Percentiles rank a stretch among this genome's conserved stretches.
These are phyloP conservation scores for Poicephalus gulielmi DNA, from an alignment of 2,113 vertebrate species.

Conservation along the genomic window DNA sequence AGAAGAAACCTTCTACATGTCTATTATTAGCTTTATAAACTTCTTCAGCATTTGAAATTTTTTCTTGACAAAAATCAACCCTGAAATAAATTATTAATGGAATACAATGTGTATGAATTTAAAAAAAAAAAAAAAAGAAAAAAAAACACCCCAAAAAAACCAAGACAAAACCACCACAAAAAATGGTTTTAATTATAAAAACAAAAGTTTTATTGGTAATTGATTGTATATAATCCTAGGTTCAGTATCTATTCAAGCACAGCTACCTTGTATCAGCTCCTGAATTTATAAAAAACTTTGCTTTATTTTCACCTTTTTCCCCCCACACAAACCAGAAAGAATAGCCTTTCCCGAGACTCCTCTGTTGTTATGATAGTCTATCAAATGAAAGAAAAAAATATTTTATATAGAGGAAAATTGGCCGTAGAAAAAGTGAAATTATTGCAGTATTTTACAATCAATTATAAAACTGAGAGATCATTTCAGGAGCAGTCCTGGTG, in stretches of 20 bases:
- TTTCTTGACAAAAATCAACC: background rate
- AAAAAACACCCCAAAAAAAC: no score
- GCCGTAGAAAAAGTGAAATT: background rate
- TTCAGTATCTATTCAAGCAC: background rate
- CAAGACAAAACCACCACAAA: no score
- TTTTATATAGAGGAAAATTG: background rate
- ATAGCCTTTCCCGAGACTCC: background rate
- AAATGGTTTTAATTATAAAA: no score
- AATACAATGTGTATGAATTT: background rate
- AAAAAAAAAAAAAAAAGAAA: background rate
- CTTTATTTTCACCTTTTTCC: background rate
- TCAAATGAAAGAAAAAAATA: background rate
- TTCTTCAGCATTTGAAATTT: accelerated
- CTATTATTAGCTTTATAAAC: background rate
- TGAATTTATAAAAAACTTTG: background rate
- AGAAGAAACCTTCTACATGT: background rate
- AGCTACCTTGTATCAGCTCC: background rate
- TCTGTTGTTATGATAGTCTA: background rate
- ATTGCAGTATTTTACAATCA: background rate
- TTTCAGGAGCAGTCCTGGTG: background rate
- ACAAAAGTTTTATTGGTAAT: background rate
- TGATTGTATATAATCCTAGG: background rate
- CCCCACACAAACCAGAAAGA: background rate
- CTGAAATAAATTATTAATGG: background rate
- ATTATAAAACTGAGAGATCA: background rate